Evolutionary conservation across 2,113 vertebrate species (phyloP).

Genomic region (Xenopus tropicalis): DNA sequence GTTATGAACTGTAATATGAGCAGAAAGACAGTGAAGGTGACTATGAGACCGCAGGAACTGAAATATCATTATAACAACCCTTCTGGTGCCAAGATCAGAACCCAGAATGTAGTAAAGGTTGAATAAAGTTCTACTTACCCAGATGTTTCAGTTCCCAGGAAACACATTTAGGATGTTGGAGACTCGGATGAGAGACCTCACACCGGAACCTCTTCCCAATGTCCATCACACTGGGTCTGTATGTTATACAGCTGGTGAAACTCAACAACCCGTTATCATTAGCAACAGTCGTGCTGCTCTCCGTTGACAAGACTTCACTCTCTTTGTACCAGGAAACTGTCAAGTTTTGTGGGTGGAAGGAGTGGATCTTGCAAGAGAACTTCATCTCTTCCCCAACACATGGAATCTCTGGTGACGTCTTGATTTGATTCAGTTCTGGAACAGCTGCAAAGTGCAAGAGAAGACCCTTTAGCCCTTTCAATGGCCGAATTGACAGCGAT

Average conservation of each 20-base stretch:
- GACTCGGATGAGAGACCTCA: conserved; percentile 19
- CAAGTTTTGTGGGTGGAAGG: conserved; percentile 19
- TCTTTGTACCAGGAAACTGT: conserved; percentile 22
- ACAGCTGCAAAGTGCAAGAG: conserved; percentile 8
- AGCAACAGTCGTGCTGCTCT: not conserved
- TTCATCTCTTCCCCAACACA: not conserved
- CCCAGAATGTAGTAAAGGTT: not conserved
- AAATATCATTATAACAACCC: too few relatives aligned
- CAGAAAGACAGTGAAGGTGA: not conserved
- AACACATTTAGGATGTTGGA: not conserved
- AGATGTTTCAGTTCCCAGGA: conserved; percentile 11
- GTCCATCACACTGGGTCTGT: not conserved
- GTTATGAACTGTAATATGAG: conserved; percentile 22
- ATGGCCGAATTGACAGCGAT: too few relatives aligned
- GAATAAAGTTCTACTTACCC: conserved; percentile 12
- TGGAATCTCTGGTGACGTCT: not conserved
- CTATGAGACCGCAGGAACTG: not conserved
- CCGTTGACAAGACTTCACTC: not conserved
- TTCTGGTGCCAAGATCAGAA: too few relatives aligned
- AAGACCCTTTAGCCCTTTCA: too few relatives aligned
- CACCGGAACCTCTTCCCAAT: conserved; percentile 24
- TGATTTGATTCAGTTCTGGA: conserved; percentile 16
- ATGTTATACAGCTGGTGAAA: conserved; percentile 12
- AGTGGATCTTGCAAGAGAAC: conserved; percentile 19
- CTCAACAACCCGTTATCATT: conserved; percentile 4